These are phyloP conservation scores for Heliocidaris erythrogramma DNA, from an alignment of 35 echinoderm and acorn worm genomes.

Conservation along the genomic window DNA sequence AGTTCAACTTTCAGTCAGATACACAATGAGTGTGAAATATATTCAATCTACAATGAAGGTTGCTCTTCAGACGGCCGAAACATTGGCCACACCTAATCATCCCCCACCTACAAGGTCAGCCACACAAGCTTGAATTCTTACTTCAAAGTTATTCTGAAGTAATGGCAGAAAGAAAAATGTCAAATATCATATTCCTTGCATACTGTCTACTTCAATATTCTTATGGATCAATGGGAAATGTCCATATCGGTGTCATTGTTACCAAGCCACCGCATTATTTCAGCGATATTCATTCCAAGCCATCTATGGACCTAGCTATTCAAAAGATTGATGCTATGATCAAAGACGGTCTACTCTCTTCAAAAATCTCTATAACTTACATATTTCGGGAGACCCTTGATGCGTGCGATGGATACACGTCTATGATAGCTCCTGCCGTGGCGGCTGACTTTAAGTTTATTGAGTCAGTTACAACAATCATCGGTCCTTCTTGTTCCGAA, in stretches of 20 bases:
- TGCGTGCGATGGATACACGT: not conserved
- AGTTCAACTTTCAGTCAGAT: not conserved
- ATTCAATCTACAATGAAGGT: not conserved
- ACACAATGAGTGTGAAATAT: not conserved
- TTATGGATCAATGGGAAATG: not conserved
- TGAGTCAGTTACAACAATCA: not conserved
- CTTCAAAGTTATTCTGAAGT: not conserved
- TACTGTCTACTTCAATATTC: not conserved
- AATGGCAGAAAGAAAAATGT: not conserved
- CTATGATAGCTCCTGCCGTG: constrained; percentile 18
- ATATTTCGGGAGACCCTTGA: not conserved
- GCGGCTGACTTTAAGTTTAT: not conserved
- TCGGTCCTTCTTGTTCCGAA: constrained; percentile 33
- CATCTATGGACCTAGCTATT: not conserved
- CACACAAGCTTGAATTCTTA: not conserved
- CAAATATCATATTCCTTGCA: not conserved
- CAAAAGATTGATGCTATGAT: not conserved
- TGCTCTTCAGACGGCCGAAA: not conserved
- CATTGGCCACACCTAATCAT: not conserved
- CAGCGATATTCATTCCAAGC: not conserved
- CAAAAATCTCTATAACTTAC: constrained; percentile 25
- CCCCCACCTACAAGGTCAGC: not conserved
- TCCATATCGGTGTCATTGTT: constrained; percentile 20
- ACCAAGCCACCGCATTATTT: not conserved
- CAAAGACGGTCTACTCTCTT: not conserved